phyloP scores from a whole-genome alignment of 2,113 vertebrate genomes.

The Solea solea region DNA sequence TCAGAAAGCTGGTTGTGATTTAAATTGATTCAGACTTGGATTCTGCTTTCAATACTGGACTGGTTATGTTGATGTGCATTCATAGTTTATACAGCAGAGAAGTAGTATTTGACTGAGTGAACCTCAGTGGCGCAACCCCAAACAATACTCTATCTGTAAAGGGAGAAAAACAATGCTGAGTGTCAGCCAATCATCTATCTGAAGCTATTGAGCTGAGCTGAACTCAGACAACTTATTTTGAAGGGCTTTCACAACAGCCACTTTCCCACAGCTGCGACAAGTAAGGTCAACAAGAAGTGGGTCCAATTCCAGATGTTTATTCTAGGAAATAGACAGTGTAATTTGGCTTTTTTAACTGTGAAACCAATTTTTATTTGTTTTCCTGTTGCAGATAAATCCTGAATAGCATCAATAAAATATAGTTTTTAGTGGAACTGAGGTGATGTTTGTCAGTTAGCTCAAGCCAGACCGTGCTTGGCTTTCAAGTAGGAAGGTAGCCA shows the following conservation, averaged over 20 bases:
- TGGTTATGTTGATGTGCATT: background rate
- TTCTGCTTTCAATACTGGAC: background rate
- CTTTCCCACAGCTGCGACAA: constrained; percentile 38
- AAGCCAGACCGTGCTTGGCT: background rate
- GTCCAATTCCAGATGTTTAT: constrained; percentile 36
- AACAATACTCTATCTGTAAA: constrained; percentile 13
- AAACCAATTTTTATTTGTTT: constrained; percentile 6
- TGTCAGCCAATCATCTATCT: constrained; percentile 18
- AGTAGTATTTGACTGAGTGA: background rate
- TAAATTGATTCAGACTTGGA: background rate
- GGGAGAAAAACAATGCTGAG: background rate
- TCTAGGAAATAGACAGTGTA: constrained; percentile 31
- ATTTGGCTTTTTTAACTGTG: constrained; percentile 25
- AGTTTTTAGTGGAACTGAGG: constrained; percentile 1
- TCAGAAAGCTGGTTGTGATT: background rate
- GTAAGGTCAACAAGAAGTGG: constrained; percentile 9
- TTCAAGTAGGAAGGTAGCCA: constrained; percentile 31
- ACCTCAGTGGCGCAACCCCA: background rate
- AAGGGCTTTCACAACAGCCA: constrained; percentile 34
- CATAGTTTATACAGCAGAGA: background rate
- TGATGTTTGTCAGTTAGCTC: constrained; percentile 10
- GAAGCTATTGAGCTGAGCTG: constrained; percentile 9
- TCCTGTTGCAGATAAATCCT: constrained; percentile 14
- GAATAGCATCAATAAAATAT: constrained; percentile 26
- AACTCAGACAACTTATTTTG: constrained; percentile 39